Base-by-base conservation (phyloP, 2,797 vertebrate genomes). In the Pogoniulus pusillus region DNA sequence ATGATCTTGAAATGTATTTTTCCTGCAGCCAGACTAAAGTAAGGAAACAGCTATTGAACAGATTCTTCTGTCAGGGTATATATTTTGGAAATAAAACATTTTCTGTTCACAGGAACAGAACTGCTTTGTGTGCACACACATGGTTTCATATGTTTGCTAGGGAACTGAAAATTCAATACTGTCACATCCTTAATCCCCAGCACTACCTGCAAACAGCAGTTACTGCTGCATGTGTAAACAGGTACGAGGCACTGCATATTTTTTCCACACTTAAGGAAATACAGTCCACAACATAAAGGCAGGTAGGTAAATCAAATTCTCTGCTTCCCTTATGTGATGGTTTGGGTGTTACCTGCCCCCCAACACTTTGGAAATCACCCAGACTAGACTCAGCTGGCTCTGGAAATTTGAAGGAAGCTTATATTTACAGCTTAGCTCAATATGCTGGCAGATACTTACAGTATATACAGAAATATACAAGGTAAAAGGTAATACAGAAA, bases 221-320 rank as follows among this genome's bases (percentile, higher is more conserved):
- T 86, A 63, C 74, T 69, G n/a, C 30, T 86, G 69, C 63, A 62
- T 60, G 62, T 55, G 62, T 57, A 82, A 91, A 88, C 81, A 92
- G 72, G 70, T 87, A 88, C 1, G 7, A 87, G 39, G 27, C 16
- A 82, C 39, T 30, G 92, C 83, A 82, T 86, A 90, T n/a, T 80
- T 93, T 90, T 94, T 92, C 89, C 65, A 85, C 91, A 94, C 86
- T 92, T 91, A 86, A 90, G 57, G 17, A 92, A 88, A 93, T 72
- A 59, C 27, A 75, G 77, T 89, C 69, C 57, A 72, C 34, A 34
- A 69, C 65, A 80, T 88, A 72, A 92, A 88, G 53, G 81, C 68
- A 91, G 77, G 78, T 85, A 58, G 77, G 32, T 80, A 94, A 95
- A 92, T 87, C 58, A 88, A 78, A 82, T 70, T 76, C n/a, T 74